phyloP scores from a whole-genome alignment of 2,113 vertebrate species.

The Sialia sialis region DNA sequence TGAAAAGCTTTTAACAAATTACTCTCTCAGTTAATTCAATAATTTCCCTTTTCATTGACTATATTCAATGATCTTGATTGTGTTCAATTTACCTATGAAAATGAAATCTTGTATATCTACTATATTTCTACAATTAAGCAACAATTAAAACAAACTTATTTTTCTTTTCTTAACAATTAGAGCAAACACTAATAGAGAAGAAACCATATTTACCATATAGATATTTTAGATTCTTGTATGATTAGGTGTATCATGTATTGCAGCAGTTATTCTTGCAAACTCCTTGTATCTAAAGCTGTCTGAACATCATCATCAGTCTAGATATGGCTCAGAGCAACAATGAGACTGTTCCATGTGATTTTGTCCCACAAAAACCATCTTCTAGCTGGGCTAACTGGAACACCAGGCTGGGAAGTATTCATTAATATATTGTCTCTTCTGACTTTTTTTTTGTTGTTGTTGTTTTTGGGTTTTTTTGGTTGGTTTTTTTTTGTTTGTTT shows the following conservation, averaged over 20 bases:
- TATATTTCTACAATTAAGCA: neutral
- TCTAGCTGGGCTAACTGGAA: neutral
- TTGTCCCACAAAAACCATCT: neutral
- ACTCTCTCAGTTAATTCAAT: neutral
- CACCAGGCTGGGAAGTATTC: neutral
- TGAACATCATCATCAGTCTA: neutral
- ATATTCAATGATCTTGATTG: neutral
- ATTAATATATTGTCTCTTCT: neutral
- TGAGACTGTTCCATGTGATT: neutral
- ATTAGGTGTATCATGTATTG: neutral
- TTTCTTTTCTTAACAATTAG: neutral
- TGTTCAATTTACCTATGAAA: neutral
- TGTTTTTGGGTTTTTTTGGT: too few relatives aligned
- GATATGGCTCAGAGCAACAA: neutral
- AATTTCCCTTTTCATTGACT: neutral
- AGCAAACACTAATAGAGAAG: neutral
- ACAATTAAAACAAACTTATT: neutral
- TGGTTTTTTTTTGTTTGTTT: too few relatives aligned
- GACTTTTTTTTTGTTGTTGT: too few relatives aligned
- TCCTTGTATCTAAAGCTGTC: neutral
- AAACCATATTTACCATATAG: neutral
- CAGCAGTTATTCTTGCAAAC: neutral
- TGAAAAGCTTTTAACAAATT: neutral
- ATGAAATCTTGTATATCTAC: rapidly evolving
- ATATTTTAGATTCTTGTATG: neutral